phyloP scores from a whole-genome alignment of 2,113 vertebrate genomes.

The Antechinus stuartii region DNA sequence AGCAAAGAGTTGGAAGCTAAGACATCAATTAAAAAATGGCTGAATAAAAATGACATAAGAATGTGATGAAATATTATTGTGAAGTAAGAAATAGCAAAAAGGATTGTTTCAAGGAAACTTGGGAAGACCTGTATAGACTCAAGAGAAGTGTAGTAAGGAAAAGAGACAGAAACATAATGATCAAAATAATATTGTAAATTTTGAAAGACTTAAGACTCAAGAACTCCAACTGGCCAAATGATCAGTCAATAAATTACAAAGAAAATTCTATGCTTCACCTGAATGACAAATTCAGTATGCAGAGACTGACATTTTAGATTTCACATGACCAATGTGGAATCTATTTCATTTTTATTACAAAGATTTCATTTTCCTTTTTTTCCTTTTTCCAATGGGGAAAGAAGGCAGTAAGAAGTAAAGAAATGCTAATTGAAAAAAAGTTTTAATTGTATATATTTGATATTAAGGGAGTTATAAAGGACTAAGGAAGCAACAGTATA shows the following conservation, averaged over 20 bases:
- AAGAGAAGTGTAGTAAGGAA: background rate
- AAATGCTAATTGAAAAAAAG: background rate
- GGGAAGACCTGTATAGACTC: background rate
- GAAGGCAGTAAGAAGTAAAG: background rate
- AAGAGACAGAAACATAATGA: background rate
- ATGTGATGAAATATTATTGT: background rate
- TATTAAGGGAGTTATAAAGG: background rate
- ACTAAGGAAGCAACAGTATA: background rate
- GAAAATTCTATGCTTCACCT: background rate
- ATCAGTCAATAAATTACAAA: too few relatives aligned
- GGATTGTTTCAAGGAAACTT: too few relatives aligned
- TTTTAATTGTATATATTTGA: background rate
- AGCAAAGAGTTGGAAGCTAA: background rate
- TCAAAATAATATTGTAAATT: too few relatives aligned
- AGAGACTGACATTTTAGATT: background rate
- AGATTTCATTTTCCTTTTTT: background rate
- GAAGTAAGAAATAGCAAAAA: too few relatives aligned
- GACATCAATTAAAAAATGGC: background rate
- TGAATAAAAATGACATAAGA: background rate
- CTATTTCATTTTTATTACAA: background rate
- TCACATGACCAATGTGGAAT: background rate
- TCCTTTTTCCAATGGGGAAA: background rate
- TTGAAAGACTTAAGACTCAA: too few relatives aligned
- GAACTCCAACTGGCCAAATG: too few relatives aligned
- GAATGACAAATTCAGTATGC: background rate